Evolutionary conservation across 2,888 invertebrate species (phyloP).

Genomic region (Andrena praecox): DNA sequence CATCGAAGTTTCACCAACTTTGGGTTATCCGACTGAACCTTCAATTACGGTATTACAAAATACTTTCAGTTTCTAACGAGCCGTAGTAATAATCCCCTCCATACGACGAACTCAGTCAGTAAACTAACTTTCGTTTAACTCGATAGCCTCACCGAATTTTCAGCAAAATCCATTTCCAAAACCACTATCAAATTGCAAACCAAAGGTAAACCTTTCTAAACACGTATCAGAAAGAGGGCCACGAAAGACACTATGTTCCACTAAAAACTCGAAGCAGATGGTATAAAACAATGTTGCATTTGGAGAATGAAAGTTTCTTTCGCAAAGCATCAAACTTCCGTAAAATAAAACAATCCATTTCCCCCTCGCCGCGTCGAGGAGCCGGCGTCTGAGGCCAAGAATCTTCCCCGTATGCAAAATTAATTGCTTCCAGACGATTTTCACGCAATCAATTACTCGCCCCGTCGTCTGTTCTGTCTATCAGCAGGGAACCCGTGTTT

Average conservation of each 20-base stretch:
- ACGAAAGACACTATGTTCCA: too few species aligned
- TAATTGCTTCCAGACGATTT: background rate
- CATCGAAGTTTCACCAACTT: too few species aligned
- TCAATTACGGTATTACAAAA: background rate
- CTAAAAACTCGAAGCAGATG: too few species aligned
- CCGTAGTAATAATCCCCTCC: too few species aligned
- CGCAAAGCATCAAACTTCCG: background rate
- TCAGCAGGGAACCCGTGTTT: background rate
- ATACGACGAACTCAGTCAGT: background rate
- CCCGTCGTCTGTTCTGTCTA: background rate
- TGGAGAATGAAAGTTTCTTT: too few species aligned
- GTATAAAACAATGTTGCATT: too few species aligned
- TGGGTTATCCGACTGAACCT: background rate
- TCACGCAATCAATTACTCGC: conserved; percentile 11
- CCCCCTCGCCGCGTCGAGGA: background rate
- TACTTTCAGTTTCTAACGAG: conserved; percentile 2
- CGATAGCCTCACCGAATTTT: background rate
- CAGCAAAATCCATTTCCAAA: background rate
- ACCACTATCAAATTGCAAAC: too few species aligned
- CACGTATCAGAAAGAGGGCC: too few species aligned
- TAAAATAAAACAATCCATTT: background rate
- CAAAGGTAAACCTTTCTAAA: too few species aligned
- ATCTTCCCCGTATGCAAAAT: background rate
- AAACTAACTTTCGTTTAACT: background rate
- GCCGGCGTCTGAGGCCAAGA: background rate